These are phyloP conservation scores for Cyclura pinguis DNA, from an alignment of 2,797 vertebrate species.

Conservation along the genomic window DNA sequence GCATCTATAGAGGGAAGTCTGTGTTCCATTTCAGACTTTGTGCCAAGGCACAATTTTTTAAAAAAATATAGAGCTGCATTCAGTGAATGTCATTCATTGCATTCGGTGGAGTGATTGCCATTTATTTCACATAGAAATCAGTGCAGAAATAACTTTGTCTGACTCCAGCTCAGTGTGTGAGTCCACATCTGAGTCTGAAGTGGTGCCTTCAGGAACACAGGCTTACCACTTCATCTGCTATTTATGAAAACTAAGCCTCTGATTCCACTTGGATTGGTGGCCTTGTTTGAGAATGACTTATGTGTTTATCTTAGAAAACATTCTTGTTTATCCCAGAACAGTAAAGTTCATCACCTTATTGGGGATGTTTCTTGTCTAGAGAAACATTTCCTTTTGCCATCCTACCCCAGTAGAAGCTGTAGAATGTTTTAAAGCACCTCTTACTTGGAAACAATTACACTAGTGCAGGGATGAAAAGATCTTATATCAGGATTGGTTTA, in stretches of 20 bases:
- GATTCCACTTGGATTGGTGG: background rate
- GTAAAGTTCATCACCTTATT: background rate
- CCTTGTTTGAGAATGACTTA: background rate
- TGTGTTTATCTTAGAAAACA: background rate
- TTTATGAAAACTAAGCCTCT: background rate
- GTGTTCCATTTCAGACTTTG: background rate
- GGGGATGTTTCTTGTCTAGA: background rate
- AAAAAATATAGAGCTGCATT: background rate
- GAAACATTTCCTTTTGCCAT: background rate
- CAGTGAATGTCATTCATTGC: background rate
- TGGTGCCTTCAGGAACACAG: background rate
- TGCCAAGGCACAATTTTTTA: background rate
- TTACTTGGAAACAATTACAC: background rate
- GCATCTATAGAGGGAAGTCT: background rate
- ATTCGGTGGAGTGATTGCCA: background rate
- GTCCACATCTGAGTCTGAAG: background rate
- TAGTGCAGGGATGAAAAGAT: background rate
- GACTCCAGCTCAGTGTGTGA: background rate
- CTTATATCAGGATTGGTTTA: slow-evolving; percentile 1
- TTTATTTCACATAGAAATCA: background rate
- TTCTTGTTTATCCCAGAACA: background rate
- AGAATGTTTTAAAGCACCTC: background rate
- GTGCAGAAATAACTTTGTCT: background rate
- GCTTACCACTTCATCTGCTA: background rate
- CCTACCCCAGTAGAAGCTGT: background rate